Evolutionary conservation across 1,140 invertebrate genomes (phyloP).

Genomic region (Drosophila pruinosa): DNA sequence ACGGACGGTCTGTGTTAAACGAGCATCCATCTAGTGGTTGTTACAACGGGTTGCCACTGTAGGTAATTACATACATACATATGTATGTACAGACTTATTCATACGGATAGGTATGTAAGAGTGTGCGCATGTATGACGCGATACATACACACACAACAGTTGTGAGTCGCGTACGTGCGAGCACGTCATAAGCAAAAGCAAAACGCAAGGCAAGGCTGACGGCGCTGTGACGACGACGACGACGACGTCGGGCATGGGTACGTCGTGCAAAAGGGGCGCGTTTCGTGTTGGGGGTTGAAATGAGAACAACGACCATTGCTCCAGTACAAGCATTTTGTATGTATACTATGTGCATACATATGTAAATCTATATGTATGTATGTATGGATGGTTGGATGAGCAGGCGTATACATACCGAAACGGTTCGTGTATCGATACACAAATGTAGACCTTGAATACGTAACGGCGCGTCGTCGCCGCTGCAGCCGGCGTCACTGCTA

Average conservation of each 20-base stretch:
- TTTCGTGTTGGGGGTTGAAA: conserved; percentile 49
- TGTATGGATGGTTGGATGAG: background rate
- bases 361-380: conserved; percentile 11
- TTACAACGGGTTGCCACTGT: conserved; percentile 18
- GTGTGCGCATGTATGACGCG: conserved; percentile 30
- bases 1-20: background rate
- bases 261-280: conserved; percentile 41
- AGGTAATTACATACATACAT: background rate
- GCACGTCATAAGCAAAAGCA: conserved; percentile 67
- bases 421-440: conserved; percentile 59
- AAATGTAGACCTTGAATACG: conserved; percentile 73
- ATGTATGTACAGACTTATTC: no score
- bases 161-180: conserved; percentile 56
- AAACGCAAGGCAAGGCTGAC: conserved; percentile 39
- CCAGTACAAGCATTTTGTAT: conserved; percentile 18
- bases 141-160: conserved; percentile 29
- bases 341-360: conserved; percentile 43
- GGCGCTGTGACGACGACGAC: conserved; percentile 39
- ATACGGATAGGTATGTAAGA: background rate
- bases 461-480: conserved; percentile 37
- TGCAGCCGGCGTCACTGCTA: conserved; percentile 23
- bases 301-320: conserved; percentile 26
- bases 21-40: background rate
- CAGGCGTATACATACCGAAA: conserved; percentile 34
- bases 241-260: background rate